Percentiles rank a stretch among this genome's conserved stretches.
Evolutionary conservation across 1,140 invertebrate species (phyloP).

Genomic region (Phymastichus coffea): DNA sequence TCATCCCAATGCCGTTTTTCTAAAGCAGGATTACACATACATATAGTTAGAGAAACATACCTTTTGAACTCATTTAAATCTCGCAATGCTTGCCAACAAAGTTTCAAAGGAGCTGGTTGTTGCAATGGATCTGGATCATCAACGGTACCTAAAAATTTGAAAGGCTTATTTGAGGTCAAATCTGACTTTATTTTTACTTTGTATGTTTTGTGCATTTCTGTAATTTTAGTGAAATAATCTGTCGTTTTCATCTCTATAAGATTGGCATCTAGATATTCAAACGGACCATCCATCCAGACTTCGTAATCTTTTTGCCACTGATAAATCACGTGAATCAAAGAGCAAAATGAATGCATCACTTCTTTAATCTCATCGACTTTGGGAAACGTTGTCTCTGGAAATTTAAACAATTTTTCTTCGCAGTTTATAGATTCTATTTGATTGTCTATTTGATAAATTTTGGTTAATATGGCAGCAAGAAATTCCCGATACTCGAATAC

Average conservation of each 20-base stretch:
- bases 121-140: conserved; percentile 62
- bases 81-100: conserved; percentile 58
- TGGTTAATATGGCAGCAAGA: conserved; percentile 60
- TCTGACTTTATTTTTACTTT: conserved; percentile 63
- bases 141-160: conserved; percentile 53
- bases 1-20: conserved; percentile 70
- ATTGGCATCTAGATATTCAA: conserved; percentile 61
- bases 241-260: conserved; percentile 56
- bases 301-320: conserved; percentile 66
- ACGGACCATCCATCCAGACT: conserved; percentile 70
- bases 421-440: conserved; percentile 65
- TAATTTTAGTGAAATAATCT: conserved; percentile 54
- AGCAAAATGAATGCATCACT: conserved; percentile 49
- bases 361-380: conserved; percentile 61
- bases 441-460: conserved; percentile 58
- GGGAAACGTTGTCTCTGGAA: conserved; percentile 65
- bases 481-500: conserved; percentile 52
- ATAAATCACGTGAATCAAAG: conserved; percentile 53
- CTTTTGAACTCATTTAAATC: conserved; percentile 64
- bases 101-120: conserved; percentile 61
- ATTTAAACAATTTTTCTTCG: conserved; percentile 71
- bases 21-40: conserved; percentile 71
- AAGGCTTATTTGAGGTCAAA: conserved; percentile 48
- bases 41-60: conserved; percentile 63
- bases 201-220: conserved; percentile 62